Percentiles rank a stretch among this genome's conserved stretches.
Conservation (phyloP, 1,140 invertebrate genomes). For the Plectus sambesii region DNA sequence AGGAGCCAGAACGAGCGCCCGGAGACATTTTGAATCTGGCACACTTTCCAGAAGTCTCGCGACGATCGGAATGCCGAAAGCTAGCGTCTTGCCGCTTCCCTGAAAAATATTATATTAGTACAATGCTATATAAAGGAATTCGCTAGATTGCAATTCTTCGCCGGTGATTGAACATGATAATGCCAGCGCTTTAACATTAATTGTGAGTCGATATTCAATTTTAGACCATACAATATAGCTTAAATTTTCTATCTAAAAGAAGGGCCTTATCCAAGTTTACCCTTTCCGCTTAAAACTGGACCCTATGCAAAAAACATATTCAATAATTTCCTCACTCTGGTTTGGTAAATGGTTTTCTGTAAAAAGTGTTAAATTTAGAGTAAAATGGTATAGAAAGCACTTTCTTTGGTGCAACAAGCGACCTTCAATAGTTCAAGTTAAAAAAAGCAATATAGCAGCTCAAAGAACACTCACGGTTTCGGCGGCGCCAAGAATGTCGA, state of each 20-base stretch:
- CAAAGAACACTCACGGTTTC: conserved; percentile 68
- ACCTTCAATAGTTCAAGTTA: no score
- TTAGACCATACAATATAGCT: no score
- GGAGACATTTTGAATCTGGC: conserved; percentile 16
- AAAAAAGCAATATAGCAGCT: no score
- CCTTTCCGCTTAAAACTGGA: conserved; percentile 9
- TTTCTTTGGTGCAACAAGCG: no score
- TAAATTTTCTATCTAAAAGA: conserved; percentile 18
- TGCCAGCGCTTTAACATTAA: not conserved
- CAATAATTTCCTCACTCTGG: conserved; percentile 3
- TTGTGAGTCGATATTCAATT: no score
- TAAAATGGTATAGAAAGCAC: conserved; percentile 35
- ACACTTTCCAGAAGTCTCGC: conserved; percentile 62
- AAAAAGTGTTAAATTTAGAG: not conserved
- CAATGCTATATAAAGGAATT: conserved; percentile 6
- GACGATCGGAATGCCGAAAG: conserved; percentile 85
- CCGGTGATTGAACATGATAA: not conserved
- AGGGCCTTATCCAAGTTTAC: conserved; percentile 4
- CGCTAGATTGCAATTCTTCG: not conserved
- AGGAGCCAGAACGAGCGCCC: conserved; percentile 74
- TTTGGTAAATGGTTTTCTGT: conserved; percentile 1
- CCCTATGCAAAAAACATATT: not conserved
- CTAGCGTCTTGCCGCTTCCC: conserved; percentile 92
- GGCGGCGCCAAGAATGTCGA: conserved; percentile 84
- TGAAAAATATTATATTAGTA: conserved; percentile 32